Conservation (phyloP, 2,888 invertebrate genomes). For the Noctua janthina region DNA sequence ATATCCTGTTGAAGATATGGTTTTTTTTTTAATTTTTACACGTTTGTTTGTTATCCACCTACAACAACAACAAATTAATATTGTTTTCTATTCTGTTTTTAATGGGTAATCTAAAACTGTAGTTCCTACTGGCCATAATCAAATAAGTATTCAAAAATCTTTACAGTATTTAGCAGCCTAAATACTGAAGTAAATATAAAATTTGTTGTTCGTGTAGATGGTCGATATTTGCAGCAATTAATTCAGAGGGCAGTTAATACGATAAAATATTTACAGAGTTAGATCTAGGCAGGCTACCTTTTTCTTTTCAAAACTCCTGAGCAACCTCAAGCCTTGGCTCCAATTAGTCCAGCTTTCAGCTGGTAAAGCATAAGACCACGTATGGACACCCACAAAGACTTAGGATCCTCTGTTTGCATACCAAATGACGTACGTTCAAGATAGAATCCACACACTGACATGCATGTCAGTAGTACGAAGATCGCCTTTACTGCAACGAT, state of each 20-base stretch:
- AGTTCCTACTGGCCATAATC: neutral
- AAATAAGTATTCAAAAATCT: neutral
- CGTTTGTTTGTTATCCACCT: neutral
- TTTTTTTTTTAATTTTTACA: neutral
- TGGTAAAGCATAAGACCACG: neutral
- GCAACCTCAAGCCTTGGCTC: neutral
- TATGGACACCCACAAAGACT: neutral
- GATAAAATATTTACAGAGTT: neutral
- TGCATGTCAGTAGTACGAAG: neutral
- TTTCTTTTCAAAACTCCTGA: neutral
- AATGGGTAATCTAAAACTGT: neutral
- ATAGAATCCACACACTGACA: neutral
- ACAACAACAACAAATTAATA: neutral
- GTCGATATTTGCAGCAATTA: neutral
- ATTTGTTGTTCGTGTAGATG: no score
- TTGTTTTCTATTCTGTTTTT: neutral
- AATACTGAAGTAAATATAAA: neutral
- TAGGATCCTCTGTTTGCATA: slow-evolving; percentile 16
- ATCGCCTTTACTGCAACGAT: neutral
- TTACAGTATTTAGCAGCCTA: neutral
- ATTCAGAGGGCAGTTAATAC: neutral
- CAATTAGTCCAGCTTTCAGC: slow-evolving; percentile 15
- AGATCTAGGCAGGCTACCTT: neutral
- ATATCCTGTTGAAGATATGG: neutral
- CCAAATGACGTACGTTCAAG: neutral